Conservation (phyloP, 1,140 invertebrate species). For the Drosophila ogumai region DNA sequence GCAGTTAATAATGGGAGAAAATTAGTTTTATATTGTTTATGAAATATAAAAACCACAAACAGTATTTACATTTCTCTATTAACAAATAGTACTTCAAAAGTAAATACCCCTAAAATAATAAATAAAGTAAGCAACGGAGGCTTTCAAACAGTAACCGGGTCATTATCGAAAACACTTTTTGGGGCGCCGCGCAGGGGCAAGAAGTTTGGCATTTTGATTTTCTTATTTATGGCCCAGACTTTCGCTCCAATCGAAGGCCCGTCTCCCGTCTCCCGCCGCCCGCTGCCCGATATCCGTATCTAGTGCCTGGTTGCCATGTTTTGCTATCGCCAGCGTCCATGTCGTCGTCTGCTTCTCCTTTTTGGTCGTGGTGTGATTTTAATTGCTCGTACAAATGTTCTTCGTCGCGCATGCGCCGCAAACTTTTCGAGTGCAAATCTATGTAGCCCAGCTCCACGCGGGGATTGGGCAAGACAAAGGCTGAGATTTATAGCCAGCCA, state of each 20-base stretch:
- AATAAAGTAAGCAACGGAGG: constrained; percentile 10
- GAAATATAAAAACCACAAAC: no score
- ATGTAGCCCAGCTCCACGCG: constrained; percentile 51
- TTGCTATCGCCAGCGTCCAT: constrained; percentile 59
- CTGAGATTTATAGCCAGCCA: constrained; percentile 51
- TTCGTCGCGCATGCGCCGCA: constrained; percentile 58
- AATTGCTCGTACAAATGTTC: constrained; percentile 79
- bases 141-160: constrained; percentile 57
- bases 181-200: constrained; percentile 10
- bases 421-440: constrained; percentile 72
- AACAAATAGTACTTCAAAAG: not conserved
- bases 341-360: constrained; percentile 60
- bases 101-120: not conserved
- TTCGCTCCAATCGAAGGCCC: constrained; percentile 43
- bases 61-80: no score
- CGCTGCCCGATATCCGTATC: constrained; percentile 45
- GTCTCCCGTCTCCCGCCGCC: constrained; percentile 23
- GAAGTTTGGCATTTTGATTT: constrained; percentile 72
- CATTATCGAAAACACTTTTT: constrained; percentile 49
- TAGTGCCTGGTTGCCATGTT: constrained; percentile 56
- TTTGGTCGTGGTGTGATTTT: constrained; percentile 78
- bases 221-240: constrained; percentile 69
- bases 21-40: no score
- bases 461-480: constrained; percentile 52
- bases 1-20: no score